Percentiles rank a stretch among this genome's conserved stretches.
Evolutionary conservation across 2,113 vertebrate species (phyloP).

Genomic region (Larimichthys polyactis): DNA sequence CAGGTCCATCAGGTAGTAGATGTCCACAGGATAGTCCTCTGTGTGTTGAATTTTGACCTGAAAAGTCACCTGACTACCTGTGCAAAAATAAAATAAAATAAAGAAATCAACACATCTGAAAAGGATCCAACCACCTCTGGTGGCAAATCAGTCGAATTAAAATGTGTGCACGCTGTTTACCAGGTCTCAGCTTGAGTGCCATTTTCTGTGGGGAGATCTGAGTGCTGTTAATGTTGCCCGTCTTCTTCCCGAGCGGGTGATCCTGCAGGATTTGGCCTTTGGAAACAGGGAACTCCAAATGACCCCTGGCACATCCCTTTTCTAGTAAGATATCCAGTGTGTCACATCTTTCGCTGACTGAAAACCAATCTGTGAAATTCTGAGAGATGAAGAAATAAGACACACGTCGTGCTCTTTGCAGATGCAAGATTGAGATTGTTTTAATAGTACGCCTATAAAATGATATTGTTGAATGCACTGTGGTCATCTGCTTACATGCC

Average conservation of each 20-base stretch:
- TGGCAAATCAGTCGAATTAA: not conserved
- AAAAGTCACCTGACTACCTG: conserved; percentile 90
- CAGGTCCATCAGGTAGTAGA: conserved; percentile 99
- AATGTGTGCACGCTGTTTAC: conserved; percentile 70
- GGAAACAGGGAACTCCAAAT: conserved; percentile 89
- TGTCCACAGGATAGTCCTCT: conserved; percentile 95
- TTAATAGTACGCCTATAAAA: not conserved
- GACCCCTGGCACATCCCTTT: conserved; percentile 87
- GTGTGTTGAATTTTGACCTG: conserved; percentile 93
- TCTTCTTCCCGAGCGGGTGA: conserved; percentile 84
- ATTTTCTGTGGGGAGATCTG: conserved; percentile 95
- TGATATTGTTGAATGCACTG: not conserved
- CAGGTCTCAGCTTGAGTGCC: conserved; percentile 89
- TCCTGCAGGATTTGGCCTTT: conserved; percentile 85
- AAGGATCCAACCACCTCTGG: not conserved
- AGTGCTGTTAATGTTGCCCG: conserved; percentile 81
- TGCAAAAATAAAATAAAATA: not conserved
- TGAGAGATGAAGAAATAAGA: conserved; percentile 66
- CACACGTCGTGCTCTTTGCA: not conserved
- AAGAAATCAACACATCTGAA: conserved; percentile 6
- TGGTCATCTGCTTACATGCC: not conserved
- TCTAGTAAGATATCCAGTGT: conserved; percentile 85
- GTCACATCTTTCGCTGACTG: conserved; percentile 89
- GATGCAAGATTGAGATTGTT: not conserved
- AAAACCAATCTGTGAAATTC: conserved; percentile 92